Percentiles rank a stretch among this genome's conserved stretches.
These are phyloP conservation scores for Loris lydekkerianus DNA, from an alignment of 2,797 vertebrate genomes.

Conservation along the genomic window DNA sequence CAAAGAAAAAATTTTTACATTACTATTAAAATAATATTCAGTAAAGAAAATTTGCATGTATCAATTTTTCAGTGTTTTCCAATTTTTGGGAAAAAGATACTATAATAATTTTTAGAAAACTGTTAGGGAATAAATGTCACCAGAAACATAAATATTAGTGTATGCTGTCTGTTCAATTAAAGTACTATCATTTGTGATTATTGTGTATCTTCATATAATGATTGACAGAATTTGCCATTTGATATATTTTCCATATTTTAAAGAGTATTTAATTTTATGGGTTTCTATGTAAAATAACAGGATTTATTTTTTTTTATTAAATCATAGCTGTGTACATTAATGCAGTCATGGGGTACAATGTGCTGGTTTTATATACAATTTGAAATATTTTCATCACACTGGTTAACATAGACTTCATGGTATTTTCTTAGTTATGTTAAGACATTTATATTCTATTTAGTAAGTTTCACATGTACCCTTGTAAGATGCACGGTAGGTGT, in stretches of 20 bases:
- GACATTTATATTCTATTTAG: too few species aligned
- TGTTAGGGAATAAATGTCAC: slow-evolving; percentile 69
- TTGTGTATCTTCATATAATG: slow-evolving; percentile 62
- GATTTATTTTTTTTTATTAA: background rate
- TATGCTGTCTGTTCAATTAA: slow-evolving; percentile 65
- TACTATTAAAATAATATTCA: slow-evolving; percentile 88
- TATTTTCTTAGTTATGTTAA: too few species aligned
- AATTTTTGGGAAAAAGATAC: slow-evolving; percentile 52
- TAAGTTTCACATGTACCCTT: too few species aligned
- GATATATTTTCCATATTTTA: background rate
- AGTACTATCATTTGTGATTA: slow-evolving; percentile 42
- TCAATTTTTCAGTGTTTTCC: slow-evolving; percentile 79
- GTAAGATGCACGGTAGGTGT: too few species aligned
- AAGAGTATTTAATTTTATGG: slow-evolving; percentile 33
- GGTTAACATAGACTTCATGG: too few species aligned
- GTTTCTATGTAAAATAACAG: background rate
- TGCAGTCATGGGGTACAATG: too few species aligned
- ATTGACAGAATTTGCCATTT: slow-evolving; percentile 43
- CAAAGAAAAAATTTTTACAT: slow-evolving; percentile 87
- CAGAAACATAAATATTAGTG: slow-evolving; percentile 36
- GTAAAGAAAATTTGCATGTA: slow-evolving; percentile 77
- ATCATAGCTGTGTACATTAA: too few species aligned
- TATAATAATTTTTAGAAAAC: slow-evolving; percentile 78
- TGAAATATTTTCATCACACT: too few species aligned
- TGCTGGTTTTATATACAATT: too few species aligned